Conservation (phyloP, 2,797 vertebrate genomes). For the Capromys pilorides region DNA sequence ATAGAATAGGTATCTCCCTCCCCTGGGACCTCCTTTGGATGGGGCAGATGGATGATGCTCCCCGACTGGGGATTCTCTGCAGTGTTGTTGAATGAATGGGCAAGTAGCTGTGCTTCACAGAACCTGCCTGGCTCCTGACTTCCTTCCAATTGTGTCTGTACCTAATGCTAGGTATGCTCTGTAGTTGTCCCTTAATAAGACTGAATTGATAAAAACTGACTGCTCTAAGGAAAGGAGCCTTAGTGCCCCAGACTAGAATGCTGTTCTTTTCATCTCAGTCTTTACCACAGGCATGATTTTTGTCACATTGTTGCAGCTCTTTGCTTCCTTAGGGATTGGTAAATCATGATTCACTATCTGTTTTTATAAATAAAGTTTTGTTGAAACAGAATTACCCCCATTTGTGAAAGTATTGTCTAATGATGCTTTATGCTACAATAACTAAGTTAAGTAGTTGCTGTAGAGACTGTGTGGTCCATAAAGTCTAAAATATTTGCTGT, state of each 20-base stretch:
- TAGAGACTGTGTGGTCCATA: neutral
- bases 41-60: neutral
- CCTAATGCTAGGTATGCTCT: no score
- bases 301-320: neutral
- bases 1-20: neutral
- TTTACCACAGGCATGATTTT: neutral
- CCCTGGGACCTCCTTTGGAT: neutral
- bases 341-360: neutral
- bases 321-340: neutral
- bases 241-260: neutral
- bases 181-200: neutral
- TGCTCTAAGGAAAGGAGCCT: neutral
- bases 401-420: neutral
- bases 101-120: neutral
- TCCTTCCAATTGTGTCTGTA: neutral
- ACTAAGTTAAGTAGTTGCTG: neutral
- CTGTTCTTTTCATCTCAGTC: neutral
- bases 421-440: neutral
- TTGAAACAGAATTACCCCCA: neutral
- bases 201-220: neutral
- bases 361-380: constrained; percentile 57
- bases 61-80: neutral
- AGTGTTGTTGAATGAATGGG: neutral
- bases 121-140: neutral
- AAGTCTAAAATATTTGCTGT: neutral